A percentile compares a stretch with the other conserved stretches of the same genome.
phyloP scores from a whole-genome alignment of 2,113 vertebrate species.

The Plotosus lineatus region DNA sequence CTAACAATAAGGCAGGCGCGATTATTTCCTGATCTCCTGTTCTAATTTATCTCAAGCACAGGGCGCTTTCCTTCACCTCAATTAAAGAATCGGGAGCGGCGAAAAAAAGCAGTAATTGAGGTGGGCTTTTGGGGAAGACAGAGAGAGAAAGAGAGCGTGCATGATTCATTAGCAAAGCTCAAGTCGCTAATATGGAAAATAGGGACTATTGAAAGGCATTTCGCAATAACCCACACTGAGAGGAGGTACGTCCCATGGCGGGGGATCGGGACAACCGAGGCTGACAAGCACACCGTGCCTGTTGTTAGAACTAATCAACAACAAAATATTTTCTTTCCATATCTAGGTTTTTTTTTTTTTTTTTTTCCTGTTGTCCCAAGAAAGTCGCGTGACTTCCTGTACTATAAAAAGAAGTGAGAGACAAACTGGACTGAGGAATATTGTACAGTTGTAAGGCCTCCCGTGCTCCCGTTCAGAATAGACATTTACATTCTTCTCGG shows the following conservation, averaged over 20 bases:
- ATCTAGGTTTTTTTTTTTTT: background rate
- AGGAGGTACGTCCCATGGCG: constrained; percentile 18
- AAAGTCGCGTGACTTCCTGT: background rate
- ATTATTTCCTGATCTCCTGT: constrained; percentile 29
- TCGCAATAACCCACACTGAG: constrained; percentile 58
- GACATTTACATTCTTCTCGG: no score
- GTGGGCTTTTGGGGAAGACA: constrained; percentile 46
- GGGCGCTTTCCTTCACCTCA: constrained; percentile 53
- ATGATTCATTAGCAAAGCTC: constrained; percentile 6
- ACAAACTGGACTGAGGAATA: no score
- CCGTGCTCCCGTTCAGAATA: background rate
- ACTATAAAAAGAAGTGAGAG: no score
- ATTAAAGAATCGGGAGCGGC: constrained; percentile 63
- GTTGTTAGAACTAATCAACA: background rate
- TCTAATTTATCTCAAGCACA: constrained; percentile 37
- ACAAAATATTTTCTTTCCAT: background rate
- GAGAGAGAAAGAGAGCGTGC: background rate
- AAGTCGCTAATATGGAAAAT: constrained; percentile 35
- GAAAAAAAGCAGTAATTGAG: constrained; percentile 39
- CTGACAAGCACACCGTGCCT: constrained; percentile 63
- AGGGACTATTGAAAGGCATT: constrained; percentile 55
- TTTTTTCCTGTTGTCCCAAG: background rate
- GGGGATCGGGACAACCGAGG: constrained; percentile 52
- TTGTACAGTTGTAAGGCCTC: background rate
- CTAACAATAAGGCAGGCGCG: background rate